Evolutionary conservation across 2,888 invertebrate genomes (phyloP).

Genomic region (Scaeva pyrastri): DNA sequence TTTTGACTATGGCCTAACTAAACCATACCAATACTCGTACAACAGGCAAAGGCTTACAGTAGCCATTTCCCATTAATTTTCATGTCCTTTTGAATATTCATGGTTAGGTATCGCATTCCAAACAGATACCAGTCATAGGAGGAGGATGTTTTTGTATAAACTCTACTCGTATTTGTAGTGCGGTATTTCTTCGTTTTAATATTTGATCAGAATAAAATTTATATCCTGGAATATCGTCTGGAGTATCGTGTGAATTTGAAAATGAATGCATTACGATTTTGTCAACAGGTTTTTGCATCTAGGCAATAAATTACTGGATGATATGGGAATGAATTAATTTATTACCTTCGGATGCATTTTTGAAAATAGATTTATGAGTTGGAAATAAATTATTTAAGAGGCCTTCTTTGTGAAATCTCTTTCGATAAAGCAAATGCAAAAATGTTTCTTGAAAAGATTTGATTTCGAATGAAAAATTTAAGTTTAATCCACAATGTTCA

Average conservation of each 20-base stretch:
- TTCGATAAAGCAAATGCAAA: too few species aligned
- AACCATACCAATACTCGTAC: not conserved
- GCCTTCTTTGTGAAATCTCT: too few species aligned
- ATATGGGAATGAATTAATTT: too few species aligned
- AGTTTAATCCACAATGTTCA: too few species aligned
- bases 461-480: too few species aligned
- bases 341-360: too few species aligned
- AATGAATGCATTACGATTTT: constrained; percentile 35
- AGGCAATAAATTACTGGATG: constrained; percentile 16
- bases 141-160: too few species aligned
- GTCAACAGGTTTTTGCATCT: constrained; percentile 31
- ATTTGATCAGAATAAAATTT: constrained; percentile 10
- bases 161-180: not conserved
- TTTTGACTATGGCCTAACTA: not conserved
- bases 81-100: constrained; percentile 20
- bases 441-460: too few species aligned
- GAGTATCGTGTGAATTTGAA: constrained; percentile 19
- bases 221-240: not conserved
- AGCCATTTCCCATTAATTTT: not conserved
- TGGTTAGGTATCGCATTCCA: constrained; percentile 5
- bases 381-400: too few species aligned
- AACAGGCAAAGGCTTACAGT: not conserved
- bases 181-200: constrained; percentile 14
- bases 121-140: not conserved
- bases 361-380: too few species aligned